Evolutionary conservation across 2,888 invertebrate species (phyloP).

Genomic region (Cryptophagus acutangulus): DNA sequence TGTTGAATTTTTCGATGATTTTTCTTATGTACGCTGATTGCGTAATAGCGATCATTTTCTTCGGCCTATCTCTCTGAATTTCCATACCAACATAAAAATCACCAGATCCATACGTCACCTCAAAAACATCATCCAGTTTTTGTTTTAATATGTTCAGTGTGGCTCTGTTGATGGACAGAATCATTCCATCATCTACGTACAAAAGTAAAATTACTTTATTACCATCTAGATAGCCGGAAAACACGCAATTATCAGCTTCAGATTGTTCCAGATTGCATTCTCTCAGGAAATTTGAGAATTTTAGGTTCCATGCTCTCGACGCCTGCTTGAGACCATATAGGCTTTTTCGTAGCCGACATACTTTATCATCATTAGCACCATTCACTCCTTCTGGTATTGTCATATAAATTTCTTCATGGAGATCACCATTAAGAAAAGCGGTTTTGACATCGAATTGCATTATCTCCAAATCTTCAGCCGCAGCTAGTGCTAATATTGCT

Average conservation of each 20-base stretch:
- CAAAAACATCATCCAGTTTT: no score
- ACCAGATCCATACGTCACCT: no score
- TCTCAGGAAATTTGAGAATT: neutral
- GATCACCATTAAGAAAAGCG: slow-evolving; percentile 6
- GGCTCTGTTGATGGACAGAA: no score
- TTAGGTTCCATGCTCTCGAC: neutral
- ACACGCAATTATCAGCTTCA: neutral
- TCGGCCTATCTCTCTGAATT: no score
- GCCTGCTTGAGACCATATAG: slow-evolving; percentile 3
- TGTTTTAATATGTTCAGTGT: no score
- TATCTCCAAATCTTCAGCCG: neutral
- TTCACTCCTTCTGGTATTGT: neutral
- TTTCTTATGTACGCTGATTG: no score
- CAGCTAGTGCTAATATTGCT: slow-evolving; percentile 1
- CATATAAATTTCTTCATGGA: slow-evolving; percentile 1
- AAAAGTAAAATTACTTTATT: no score
- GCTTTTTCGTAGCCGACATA: slow-evolving; percentile 4
- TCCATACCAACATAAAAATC: no score
- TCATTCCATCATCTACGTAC: no score
- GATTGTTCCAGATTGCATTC: neutral
- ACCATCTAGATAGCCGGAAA: no score
- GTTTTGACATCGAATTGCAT: slow-evolving; percentile 5
- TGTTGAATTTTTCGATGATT: no score
- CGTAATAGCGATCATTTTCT: no score
- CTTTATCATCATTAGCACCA: neutral